Evolutionary conservation across 1,140 invertebrate species (phyloP), one percentile per base, ranked within the genome.

Genomic region (Euwallacea similis): DNA sequence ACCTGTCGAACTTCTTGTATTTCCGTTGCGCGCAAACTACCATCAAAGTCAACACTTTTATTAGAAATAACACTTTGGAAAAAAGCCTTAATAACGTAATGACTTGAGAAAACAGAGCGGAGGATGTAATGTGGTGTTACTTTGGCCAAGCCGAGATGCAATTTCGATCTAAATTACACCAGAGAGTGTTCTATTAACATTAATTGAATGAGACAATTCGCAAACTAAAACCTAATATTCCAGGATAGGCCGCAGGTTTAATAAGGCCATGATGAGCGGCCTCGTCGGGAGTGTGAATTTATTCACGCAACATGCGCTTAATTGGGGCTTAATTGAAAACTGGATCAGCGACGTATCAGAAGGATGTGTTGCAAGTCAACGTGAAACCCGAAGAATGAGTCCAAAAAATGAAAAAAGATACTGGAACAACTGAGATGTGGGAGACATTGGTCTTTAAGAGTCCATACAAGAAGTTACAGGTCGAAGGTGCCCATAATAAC

Each of bases 201-300:
- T 50, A 50, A 50, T 50, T 50, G 46, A 50, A 50, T 50, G 46
- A 50, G 46, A 50, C 46, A 50, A 50, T 50, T 50, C 46, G 13
- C 46, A 50, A 50, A 50, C 46, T 50, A 50, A 50, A 50, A 50
- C 46, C 46, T 50, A 50, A 50, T 50, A 50, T 50, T 50, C 46
- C 46, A 13, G 46, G 46, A 50, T 50, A 50, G 9, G 46, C 46
- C 13, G 46, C 46, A 50, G 9, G 13, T 50, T 50, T 50, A 50
- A 50, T 50, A 6, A 13, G 13, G 13, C 9, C 9, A 11, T 50
- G 46, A 50, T 50, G 46, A 50, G 46, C 13, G 46, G 46, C 13
- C 46, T 50, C 46, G 46, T 50, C 6, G 46, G 46, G 46, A 50
- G 46, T 50, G 46, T 50, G 46, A 50, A 50, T 50, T 50, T 50